Conservation (phyloP, 2,113 vertebrate genomes). For the Antennarius striatus region DNA sequence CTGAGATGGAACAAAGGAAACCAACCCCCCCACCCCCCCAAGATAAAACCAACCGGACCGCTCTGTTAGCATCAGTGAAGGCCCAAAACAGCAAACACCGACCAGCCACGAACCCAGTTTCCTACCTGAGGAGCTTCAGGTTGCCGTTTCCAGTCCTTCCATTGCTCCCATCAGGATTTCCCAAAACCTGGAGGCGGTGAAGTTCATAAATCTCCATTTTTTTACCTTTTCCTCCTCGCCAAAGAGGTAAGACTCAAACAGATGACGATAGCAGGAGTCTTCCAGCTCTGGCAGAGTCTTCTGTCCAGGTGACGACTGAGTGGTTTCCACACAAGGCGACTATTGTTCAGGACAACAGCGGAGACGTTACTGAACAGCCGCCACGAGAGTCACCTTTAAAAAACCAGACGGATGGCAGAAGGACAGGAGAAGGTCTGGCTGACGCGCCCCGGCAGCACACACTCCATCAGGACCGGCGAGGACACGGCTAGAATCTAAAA, state of each 20-base stretch:
- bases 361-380: constrained; percentile 26
- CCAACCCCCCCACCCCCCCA: not conserved
- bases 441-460: not conserved
- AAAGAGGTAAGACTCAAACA: constrained; percentile 15
- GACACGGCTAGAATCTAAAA: not conserved
- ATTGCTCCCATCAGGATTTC: constrained; percentile 27
- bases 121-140: constrained; percentile 44
- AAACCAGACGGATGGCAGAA: constrained; percentile 7
- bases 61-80: constrained; percentile 1
- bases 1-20: constrained; percentile 39
- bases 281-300: constrained; percentile 14
- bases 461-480: not conserved
- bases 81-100: not conserved
- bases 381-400: constrained; percentile 24
- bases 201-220: constrained; percentile 9
- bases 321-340: constrained; percentile 16
- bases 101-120: not conserved
- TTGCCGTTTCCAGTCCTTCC: constrained; percentile 24
- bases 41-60: not conserved
- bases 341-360: constrained; percentile 32
- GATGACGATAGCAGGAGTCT: constrained; percentile 11
- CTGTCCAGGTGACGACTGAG: constrained; percentile 21
- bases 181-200: constrained; percentile 40
- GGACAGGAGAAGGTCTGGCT: not conserved
- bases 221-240: constrained; percentile 2